These are phyloP conservation scores for Hoplodrina blanda DNA, from an alignment of 2,888 invertebrate genomes.

Conservation along the genomic window DNA sequence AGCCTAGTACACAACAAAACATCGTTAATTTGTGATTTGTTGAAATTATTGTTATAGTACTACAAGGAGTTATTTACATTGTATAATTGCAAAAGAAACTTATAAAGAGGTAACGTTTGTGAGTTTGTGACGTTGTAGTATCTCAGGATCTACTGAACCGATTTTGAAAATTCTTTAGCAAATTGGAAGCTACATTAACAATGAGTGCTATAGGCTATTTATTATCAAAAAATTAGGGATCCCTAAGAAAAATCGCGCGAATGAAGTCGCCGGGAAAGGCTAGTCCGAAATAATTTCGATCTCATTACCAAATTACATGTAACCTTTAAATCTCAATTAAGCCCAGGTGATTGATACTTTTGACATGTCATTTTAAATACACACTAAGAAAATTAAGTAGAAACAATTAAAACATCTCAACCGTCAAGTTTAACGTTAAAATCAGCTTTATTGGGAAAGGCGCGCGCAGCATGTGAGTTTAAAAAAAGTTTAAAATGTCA, in stretches of 20 bases:
- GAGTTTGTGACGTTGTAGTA: too few relatives aligned
- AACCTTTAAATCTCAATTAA: conserved; percentile 45
- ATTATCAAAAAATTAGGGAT: too few relatives aligned
- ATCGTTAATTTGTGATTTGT: neutral
- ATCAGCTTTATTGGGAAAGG: conserved; percentile 47
- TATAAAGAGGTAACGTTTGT: too few relatives aligned
- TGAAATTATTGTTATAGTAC: neutral
- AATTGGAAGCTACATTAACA: too few relatives aligned
- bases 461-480: conserved; percentile 21
- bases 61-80: neutral
- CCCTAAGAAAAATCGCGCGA: too few relatives aligned
- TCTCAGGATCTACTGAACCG: too few relatives aligned
- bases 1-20: neutral
- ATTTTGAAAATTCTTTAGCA: too few relatives aligned
- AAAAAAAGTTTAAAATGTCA: conserved; percentile 59
- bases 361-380: conserved; percentile 32
- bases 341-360: conserved; percentile 16
- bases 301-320: conserved; percentile 44
- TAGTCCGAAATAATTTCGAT: conserved; percentile 12
- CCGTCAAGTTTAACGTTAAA: conserved; percentile 26
- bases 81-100: conserved; percentile 2
- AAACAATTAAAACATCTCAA: conserved; percentile 35
- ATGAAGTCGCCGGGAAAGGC: neutral
- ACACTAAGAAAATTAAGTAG: conserved; percentile 37
- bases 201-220: too few relatives aligned